Base-by-base conservation (phyloP, 2,797 vertebrate species). In the Myotis daubentonii region DNA sequence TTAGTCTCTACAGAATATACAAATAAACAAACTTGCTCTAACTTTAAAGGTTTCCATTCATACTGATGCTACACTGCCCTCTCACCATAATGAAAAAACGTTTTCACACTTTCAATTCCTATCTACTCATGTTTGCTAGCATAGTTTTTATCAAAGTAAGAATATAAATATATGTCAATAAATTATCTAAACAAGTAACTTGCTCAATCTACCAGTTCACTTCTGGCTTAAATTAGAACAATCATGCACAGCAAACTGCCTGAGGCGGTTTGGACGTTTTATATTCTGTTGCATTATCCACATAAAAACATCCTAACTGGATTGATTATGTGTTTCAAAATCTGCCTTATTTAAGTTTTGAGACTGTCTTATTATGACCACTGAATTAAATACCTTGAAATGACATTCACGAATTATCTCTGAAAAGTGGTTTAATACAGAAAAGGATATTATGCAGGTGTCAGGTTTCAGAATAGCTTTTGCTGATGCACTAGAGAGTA, bases 361-460 rank as follows among this genome's bases (percentile, higher is more conserved):
- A 91, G 7, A 20, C 41, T 74, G 23, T 80, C 19, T 15, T 91
- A 51, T 41, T 78, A 28, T 92, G 70, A 87, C 55, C 17, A n/a
- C 78, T 94, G 68, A 93, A 91, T 41, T 91, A 70, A 89, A 88
- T 75, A 28, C 79, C 30, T 93, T 90, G 23, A 87, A 83, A 75
- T 74, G 49, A 53, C 22, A 91, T 70, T 93, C 80, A 95, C n/a
- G 66, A 87, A 79, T 89, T 55, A 66, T 78, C 62, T 92, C 81
- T 89, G 47, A 90, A 20, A 92, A 89, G 53, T 87, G 51, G 22
- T 20, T 76, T 87, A n/a, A 90, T 23, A 83, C 44, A 87, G 25
- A 62, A 87, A 90, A 92, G 57, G 47, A 38, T 75, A 74, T 36
- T 68, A 55, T 22, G 4, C 8, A 84, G n/a, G 25, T 87, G 12